Evolutionary conservation across 2,113 vertebrate species (phyloP).

Genomic region (Lethenteron reissneri): DNA sequence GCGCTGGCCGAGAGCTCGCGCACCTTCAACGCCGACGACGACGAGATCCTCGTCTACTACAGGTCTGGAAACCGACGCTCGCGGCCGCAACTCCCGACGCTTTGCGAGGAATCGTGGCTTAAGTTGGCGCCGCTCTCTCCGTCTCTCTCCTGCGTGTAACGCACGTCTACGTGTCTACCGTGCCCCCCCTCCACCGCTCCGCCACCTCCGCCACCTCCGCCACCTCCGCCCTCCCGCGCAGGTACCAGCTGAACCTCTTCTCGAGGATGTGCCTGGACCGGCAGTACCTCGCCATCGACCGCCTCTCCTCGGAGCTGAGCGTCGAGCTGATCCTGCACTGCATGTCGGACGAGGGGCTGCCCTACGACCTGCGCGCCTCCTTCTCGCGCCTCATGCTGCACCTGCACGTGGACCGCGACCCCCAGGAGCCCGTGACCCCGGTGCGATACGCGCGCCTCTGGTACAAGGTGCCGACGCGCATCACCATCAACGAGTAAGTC

Average conservation of each 20-base stretch:
- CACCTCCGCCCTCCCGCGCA: neutral
- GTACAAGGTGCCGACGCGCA: slow-evolving; percentile 76
- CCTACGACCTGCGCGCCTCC: slow-evolving; percentile 74
- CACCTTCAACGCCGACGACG: slow-evolving; percentile 67
- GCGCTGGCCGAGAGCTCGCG: slow-evolving; percentile 73
- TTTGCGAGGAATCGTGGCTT: too few relatives aligned
- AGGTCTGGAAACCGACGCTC: slow-evolving; percentile 26
- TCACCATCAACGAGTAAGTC: slow-evolving; percentile 87
- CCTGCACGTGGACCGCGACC: slow-evolving; percentile 79
- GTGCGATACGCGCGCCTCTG: slow-evolving; percentile 90
- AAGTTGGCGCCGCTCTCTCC: too few relatives aligned
- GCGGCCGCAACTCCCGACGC: too few relatives aligned
- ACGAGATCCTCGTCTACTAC: slow-evolving; percentile 85
- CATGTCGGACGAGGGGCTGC: slow-evolving; percentile 84
- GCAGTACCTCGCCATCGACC: slow-evolving; percentile 84
- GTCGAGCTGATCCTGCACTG: slow-evolving; percentile 90
- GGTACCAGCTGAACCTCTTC: slow-evolving; percentile 92
- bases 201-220: neutral
- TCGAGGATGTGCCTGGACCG: slow-evolving; percentile 93
- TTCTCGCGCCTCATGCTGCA: slow-evolving; percentile 97
- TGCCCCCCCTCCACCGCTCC: too few relatives aligned
- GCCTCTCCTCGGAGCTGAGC: slow-evolving; percentile 87
- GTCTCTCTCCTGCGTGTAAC: too few relatives aligned
- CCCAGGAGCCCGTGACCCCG: slow-evolving; percentile 77
- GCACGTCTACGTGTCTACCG: too few relatives aligned